These are phyloP conservation scores for Cladopsammia gracilis DNA, from an alignment of 64 coral and sea anemone genomes.

Conservation along the genomic window DNA sequence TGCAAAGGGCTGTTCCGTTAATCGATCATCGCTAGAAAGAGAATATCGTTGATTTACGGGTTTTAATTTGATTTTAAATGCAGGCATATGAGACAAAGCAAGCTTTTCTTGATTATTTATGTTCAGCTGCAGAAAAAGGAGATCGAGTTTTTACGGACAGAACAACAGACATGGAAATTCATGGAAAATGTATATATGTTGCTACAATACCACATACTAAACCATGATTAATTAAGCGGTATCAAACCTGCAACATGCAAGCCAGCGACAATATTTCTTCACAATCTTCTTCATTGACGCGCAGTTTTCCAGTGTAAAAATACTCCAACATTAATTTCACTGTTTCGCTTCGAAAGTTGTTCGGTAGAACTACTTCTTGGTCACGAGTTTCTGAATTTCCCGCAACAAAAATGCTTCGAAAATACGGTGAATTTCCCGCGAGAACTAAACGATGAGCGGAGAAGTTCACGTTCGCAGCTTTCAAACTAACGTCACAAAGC, in stretches of 20 bases:
- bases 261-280: conserved; percentile 74
- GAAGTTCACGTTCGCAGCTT: conserved; percentile 75
- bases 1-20: too few species aligned
- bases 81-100: too few species aligned
- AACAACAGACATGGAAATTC: too few species aligned
- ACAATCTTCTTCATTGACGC: conserved; percentile 42
- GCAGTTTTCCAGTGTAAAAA: conserved; percentile 79
- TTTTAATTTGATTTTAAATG: too few species aligned
- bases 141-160: too few species aligned
- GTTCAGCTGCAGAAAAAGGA: too few species aligned
- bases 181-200: too few species aligned
- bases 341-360: conserved; percentile 52
- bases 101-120: too few species aligned
- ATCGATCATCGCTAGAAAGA: too few species aligned
- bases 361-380: conserved; percentile 63
- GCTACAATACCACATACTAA: too few species aligned
- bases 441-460: conserved; percentile 72
- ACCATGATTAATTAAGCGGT: neutral
- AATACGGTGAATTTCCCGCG: conserved; percentile 78
- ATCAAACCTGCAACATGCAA: conserved; percentile 70
- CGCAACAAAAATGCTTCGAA: conserved; percentile 50
- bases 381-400: neutral
- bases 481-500: conserved; percentile 76
- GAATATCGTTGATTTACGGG: too few species aligned
- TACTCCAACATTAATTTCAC: conserved; percentile 77